A percentile compares a stretch with the other conserved stretches of the same genome.
These are phyloP conservation scores for Margaritifera margaritifera DNA, from an alignment of 2,888 invertebrate species.

Conservation along the genomic window DNA sequence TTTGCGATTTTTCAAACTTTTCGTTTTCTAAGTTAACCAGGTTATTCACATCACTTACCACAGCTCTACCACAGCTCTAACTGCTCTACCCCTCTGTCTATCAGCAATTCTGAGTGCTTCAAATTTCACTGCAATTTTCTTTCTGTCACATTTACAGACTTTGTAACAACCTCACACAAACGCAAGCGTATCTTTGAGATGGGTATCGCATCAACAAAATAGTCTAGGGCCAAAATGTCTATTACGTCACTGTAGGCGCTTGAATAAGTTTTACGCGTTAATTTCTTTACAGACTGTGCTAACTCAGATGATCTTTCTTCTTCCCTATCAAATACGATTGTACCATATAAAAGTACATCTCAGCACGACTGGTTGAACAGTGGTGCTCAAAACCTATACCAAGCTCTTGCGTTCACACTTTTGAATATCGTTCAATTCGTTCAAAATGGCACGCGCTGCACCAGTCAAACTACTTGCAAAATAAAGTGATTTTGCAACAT, in stretches of 20 bases:
- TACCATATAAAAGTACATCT: slow-evolving; percentile 22
- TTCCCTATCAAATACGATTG: slow-evolving; percentile 13
- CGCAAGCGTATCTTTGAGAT: slow-evolving; percentile 29
- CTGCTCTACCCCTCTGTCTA: slow-evolving; percentile 1
- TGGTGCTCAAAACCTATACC: slow-evolving; percentile 14
- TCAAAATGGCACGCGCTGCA: slow-evolving; percentile 19
- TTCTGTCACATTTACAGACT: slow-evolving; percentile 24
- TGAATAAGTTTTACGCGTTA: slow-evolving; percentile 32
- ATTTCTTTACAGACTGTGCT: slow-evolving; percentile 29
- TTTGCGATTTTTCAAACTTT: too few relatives aligned
- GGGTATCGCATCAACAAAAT: slow-evolving; percentile 19
- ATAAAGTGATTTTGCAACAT: slow-evolving; percentile 20
- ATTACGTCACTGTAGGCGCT: too few relatives aligned
- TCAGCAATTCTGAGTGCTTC: slow-evolving; percentile 21
- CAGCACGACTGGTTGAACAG: slow-evolving; percentile 24
- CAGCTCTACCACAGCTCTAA: too few relatives aligned
- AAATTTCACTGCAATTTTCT: slow-evolving; percentile 18
- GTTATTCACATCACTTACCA: too few relatives aligned
- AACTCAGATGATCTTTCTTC: slow-evolving; percentile 30
- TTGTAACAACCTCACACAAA: slow-evolving; percentile 21
- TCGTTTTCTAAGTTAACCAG: too few relatives aligned
- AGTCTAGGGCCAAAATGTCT: too few relatives aligned
- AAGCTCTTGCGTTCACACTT: slow-evolving; percentile 24
- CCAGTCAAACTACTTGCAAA: slow-evolving; percentile 31
- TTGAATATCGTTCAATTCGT: slow-evolving; percentile 13